These are phyloP conservation scores for Theocolax elegans DNA, from an alignment of 1,140 invertebrate species.

Conservation along the genomic window DNA sequence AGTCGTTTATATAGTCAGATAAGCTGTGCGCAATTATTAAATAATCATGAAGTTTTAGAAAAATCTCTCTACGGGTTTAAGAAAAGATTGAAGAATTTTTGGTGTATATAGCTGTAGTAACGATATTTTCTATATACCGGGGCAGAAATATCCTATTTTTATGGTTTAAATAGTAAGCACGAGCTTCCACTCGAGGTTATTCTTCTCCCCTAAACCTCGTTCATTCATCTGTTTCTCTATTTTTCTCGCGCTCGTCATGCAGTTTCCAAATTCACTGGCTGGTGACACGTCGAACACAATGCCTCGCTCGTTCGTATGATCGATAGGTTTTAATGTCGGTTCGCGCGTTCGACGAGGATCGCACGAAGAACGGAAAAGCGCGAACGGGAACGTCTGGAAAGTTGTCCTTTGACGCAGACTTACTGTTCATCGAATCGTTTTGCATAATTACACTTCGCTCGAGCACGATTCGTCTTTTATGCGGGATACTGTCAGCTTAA, in stretches of 20 bases:
- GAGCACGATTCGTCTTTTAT: background rate
- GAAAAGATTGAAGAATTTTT: no score
- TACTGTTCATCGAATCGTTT: conserved; percentile 2
- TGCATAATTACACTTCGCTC: conserved; percentile 10
- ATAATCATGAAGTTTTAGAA: no score
- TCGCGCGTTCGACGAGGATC: background rate
- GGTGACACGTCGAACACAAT: no score
- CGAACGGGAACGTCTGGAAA: background rate
- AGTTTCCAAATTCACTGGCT: conserved; percentile 11
- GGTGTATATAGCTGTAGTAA: no score
- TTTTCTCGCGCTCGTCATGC: conserved; percentile 6
- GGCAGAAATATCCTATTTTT: background rate
- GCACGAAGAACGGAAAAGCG: background rate
- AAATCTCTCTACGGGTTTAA: no score
- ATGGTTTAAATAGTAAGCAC: background rate
- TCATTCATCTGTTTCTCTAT: background rate
- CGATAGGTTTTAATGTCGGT: conserved; percentile 22
- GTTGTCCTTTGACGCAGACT: background rate
- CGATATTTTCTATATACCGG: no score
- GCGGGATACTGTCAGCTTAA: background rate
- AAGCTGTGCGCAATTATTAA: no score
- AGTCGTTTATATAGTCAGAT: no score
- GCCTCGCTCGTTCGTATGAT: no score
- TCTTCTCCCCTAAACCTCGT: no score
- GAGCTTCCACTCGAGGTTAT: background rate